These are phyloP conservation scores for Amphilophus citrinellus DNA, from an alignment of 2,113 vertebrate genomes.

Conservation along the genomic window DNA sequence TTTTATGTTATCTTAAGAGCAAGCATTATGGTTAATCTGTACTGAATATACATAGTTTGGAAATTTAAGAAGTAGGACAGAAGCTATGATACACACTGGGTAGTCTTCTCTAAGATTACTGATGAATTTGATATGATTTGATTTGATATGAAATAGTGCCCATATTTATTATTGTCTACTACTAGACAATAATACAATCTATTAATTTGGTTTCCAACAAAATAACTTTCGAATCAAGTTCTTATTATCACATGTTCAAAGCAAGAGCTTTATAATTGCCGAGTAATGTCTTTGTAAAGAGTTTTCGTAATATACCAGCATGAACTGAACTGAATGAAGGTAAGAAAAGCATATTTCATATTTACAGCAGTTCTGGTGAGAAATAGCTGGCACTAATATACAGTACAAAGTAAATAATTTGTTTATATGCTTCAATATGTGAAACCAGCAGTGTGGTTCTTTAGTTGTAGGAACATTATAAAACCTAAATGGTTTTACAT, in stretches of 20 bases:
- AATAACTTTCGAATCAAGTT: neutral
- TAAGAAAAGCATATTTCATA: neutral
- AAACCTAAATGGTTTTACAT: slow-evolving; percentile 19
- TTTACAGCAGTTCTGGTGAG: slow-evolving; percentile 1
- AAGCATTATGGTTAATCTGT: neutral
- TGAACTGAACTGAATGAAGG: too few relatives aligned
- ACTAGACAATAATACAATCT: too few relatives aligned
- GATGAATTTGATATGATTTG: too few relatives aligned
- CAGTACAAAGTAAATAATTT: slow-evolving; percentile 26
- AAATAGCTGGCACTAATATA: slow-evolving; percentile 12
- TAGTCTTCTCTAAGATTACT: neutral
- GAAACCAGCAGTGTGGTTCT: slow-evolving; percentile 16
- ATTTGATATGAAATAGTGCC: too few relatives aligned
- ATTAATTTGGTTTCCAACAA: neutral
- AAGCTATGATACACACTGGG: neutral
- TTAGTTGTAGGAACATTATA: slow-evolving; percentile 22
- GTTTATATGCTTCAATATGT: slow-evolving; percentile 29
- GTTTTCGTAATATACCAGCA: too few relatives aligned
- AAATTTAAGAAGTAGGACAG: neutral
- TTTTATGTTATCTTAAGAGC: slow-evolving; percentile 3
- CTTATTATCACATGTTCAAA: too few relatives aligned
- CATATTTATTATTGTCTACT: too few relatives aligned
- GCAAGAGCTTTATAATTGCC: neutral
- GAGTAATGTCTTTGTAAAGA: too few relatives aligned
- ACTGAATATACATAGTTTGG: neutral